A percentile compares a stretch with the other conserved stretches of the same genome.
These are phyloP conservation scores for Malurus elegans DNA, from an alignment of 2,113 vertebrate species.

Conservation along the genomic window DNA sequence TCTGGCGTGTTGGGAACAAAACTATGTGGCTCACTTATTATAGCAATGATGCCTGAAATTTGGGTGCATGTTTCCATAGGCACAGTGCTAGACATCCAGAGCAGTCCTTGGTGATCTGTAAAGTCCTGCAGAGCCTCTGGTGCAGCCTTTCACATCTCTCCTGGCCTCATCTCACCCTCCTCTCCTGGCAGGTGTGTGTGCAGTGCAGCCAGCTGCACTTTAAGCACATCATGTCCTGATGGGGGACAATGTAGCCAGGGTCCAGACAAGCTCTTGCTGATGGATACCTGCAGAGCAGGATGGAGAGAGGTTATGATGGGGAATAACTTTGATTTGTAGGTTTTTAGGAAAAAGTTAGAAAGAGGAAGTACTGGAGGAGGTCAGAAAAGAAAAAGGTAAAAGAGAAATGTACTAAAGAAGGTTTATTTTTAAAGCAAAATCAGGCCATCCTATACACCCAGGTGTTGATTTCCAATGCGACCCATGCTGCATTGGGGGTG, in stretches of 20 bases:
- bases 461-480: background rate
- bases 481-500: rapidly evolving
- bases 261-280: background rate
- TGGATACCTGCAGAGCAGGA: background rate
- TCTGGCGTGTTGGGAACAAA: background rate
- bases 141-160: background rate
- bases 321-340: background rate
- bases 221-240: background rate
- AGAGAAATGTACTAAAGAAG: background rate
- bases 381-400: background rate
- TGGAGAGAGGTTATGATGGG: no score
- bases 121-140: background rate
- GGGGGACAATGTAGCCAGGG: background rate
- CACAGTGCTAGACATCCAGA: background rate
- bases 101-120: background rate
- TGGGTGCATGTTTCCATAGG: rapidly evolving
- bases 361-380: background rate
- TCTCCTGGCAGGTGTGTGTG: background rate
- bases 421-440: background rate
- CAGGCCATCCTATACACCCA: background rate
- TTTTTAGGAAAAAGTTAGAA: background rate
- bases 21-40: background rate
- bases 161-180: background rate
- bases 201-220: background rate
- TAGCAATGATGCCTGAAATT: background rate